Conservation (phyloP, 2,797 vertebrate genomes). For the Cyprinodon diabolis region DNA sequence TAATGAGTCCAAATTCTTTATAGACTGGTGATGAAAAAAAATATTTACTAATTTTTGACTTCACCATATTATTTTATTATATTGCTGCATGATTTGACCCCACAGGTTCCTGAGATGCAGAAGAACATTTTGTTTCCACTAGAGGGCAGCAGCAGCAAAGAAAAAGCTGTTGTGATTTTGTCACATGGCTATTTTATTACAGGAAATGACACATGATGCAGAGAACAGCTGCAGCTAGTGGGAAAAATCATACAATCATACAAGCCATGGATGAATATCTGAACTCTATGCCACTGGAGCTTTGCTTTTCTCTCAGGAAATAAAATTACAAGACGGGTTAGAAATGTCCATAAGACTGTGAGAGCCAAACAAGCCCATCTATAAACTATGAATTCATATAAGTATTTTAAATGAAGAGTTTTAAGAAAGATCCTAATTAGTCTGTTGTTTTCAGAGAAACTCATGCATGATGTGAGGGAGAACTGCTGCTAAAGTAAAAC, state of each 20-base stretch:
- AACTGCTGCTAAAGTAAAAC: conserved; percentile 35
- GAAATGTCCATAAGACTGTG: not conserved
- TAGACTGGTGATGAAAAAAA: not conserved
- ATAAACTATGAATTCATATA: not conserved
- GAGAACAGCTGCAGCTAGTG: not conserved
- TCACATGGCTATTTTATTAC: not conserved
- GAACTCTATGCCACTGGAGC: not conserved
- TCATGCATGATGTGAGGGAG: not conserved
- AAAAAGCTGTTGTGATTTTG: not conserved
- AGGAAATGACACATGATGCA: conserved; percentile 49
- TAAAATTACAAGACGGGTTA: not conserved
- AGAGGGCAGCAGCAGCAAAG: conserved; percentile 54
- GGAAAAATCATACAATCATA: not conserved
- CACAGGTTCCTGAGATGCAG: not conserved
- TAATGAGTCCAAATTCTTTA: not conserved
- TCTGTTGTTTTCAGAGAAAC: not conserved
- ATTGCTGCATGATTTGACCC: not conserved
- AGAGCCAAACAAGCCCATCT: not conserved
- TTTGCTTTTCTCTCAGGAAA: not conserved
- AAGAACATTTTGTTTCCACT: conserved; percentile 30
- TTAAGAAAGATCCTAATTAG: not conserved
- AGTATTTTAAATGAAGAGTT: too few relatives aligned
- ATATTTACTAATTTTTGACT: not conserved
- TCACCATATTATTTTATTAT: not conserved
- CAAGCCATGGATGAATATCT: conserved; percentile 8